These are phyloP conservation scores for Myiozetetes cayanensis DNA, from an alignment of 2,113 vertebrate genomes.

Conservation along the genomic window DNA sequence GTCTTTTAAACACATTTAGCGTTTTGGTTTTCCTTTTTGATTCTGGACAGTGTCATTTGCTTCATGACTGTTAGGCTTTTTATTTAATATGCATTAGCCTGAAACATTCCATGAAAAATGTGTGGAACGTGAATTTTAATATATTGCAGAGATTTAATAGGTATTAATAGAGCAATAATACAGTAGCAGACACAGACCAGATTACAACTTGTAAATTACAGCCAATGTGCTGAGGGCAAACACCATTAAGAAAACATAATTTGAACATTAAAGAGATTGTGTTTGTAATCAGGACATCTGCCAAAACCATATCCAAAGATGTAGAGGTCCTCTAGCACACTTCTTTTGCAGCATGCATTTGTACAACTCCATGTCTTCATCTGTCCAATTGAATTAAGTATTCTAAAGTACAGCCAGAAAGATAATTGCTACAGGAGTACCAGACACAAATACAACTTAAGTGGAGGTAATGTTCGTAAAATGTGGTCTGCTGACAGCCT, in stretches of 20 bases:
- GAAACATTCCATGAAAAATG: conserved; percentile 15
- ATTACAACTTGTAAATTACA: conserved; percentile 42
- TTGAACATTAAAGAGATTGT: conserved; percentile 28
- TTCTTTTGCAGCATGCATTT: not conserved
- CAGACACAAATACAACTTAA: not conserved
- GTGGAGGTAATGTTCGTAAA: not conserved
- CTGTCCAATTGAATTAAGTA: not conserved
- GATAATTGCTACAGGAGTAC: not conserved
- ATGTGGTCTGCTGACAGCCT: not conserved
- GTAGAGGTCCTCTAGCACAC: not conserved
- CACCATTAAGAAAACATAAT: conserved; percentile 43
- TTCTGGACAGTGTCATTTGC: not conserved
- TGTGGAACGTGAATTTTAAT: not conserved
- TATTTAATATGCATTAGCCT: conserved; percentile 16
- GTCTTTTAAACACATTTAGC: not conserved
- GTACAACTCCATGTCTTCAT: not conserved
- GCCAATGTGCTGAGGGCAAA: conserved; percentile 1
- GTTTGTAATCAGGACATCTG: conserved; percentile 29
- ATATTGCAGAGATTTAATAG: conserved; percentile 38
- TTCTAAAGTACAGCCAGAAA: not conserved
- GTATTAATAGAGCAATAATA: conserved; percentile 55
- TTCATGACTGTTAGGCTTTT: not conserved
- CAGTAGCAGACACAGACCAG: conserved; percentile 2
- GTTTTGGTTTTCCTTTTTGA: not conserved
- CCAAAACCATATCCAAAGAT: not conserved